Evolutionary conservation across 2,113 vertebrate species (phyloP).

Genomic region (Eolophus roseicapilla): DNA sequence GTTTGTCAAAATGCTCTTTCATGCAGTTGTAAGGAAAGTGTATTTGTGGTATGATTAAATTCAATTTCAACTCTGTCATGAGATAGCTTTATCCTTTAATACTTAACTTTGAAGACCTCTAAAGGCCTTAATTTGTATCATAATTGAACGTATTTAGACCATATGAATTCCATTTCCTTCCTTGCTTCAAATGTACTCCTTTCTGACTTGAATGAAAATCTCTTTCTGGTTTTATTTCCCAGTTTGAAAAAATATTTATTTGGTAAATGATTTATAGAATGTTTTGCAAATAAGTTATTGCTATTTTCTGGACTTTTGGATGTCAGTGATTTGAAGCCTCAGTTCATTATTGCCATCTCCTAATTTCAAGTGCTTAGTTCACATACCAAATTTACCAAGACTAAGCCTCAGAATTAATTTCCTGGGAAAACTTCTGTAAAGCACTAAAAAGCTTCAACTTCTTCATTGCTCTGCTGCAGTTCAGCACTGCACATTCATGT

Average conservation of each 20-base stretch:
- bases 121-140: background rate
- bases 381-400: background rate
- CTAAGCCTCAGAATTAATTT: background rate
- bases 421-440: background rate
- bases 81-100: background rate
- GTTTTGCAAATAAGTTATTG: background rate
- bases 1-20: background rate
- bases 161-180: background rate
- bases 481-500: background rate
- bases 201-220: background rate
- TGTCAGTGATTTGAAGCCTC: background rate
- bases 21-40: background rate
- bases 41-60: background rate
- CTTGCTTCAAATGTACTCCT: background rate
- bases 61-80: background rate
- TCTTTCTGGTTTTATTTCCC: background rate
- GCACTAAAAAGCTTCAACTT: background rate
- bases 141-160: background rate
- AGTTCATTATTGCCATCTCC: background rate
- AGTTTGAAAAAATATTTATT: background rate
- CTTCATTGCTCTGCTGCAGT: background rate
- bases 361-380: background rate
- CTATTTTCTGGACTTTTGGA: background rate
- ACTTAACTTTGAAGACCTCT: background rate
- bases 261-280: background rate